Evolutionary conservation across 2,797 vertebrate species (phyloP).

Genomic region (Ctenopoma kingsleyae): DNA sequence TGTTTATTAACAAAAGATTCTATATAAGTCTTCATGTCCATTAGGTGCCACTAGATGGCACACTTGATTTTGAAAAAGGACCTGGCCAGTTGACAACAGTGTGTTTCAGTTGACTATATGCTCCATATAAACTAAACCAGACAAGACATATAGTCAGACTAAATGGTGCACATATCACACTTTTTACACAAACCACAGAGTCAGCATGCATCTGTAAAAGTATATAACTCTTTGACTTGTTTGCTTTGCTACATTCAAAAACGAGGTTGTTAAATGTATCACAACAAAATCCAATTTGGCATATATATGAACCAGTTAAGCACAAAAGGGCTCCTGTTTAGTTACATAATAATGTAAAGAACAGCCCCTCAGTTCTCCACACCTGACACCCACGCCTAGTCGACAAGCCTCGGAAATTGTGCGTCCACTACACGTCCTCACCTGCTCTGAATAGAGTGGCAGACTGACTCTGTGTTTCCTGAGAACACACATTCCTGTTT

Average conservation of each 20-base stretch:
- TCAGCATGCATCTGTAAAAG: conserved; percentile 30
- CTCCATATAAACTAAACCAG: conserved; percentile 57
- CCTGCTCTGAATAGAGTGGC: conserved; percentile 77
- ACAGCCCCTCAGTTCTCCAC: conserved; percentile 62
- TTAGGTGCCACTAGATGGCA: conserved; percentile 84
- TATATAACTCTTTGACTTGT: conserved; percentile 32
- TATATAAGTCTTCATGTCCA: conserved; percentile 4
- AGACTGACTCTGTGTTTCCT: conserved; percentile 75
- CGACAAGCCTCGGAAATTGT: conserved; percentile 80
- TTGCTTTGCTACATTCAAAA: conserved; percentile 40
- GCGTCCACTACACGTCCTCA: conserved; percentile 77
- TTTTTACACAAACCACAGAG: conserved; percentile 37
- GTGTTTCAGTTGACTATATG: conserved; percentile 40
- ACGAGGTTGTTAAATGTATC: conserved; percentile 50
- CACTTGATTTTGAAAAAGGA: conserved; percentile 78
- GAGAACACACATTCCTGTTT: conserved; percentile 84
- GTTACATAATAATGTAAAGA: conserved; percentile 57
- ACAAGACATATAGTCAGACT: conserved; percentile 50
- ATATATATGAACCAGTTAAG: conserved; percentile 30
- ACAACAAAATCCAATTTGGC: conserved; percentile 46
- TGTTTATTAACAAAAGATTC: not conserved
- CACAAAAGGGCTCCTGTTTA: conserved; percentile 68
- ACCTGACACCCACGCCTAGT: conserved; percentile 46
- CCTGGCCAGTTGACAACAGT: conserved; percentile 23
- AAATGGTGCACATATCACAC: conserved; percentile 49